Conservation (phyloP, 2,797 vertebrate species). For the Myotis pilosus region DNA sequence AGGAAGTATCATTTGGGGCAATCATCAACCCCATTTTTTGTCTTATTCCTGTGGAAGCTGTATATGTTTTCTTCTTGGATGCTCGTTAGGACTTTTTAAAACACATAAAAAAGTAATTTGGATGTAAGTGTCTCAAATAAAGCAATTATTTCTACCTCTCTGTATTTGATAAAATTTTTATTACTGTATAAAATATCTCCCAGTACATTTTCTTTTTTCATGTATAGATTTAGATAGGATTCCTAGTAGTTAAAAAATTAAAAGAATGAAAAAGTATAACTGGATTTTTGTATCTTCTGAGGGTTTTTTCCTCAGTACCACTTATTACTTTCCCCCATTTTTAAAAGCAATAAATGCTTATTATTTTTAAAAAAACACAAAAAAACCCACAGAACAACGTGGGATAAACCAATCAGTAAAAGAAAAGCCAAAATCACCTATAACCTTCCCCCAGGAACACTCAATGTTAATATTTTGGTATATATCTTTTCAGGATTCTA, state of each 20-base stretch:
- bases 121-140: slow-evolving; percentile 72
- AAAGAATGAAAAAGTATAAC: slow-evolving; percentile 10
- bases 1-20: slow-evolving; percentile 44
- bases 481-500: not conserved
- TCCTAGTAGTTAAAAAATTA: slow-evolving; percentile 49
- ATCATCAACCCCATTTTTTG: slow-evolving; percentile 18
- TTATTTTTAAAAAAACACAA: not conserved
- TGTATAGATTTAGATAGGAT: slow-evolving; percentile 23
- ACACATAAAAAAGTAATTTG: slow-evolving; percentile 58
- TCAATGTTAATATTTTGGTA: not conserved
- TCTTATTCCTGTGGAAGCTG: slow-evolving; percentile 61
- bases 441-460: not conserved
- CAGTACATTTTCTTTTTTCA: slow-evolving; percentile 22
- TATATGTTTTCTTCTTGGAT: slow-evolving; percentile 55
- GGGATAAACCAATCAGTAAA: slow-evolving; percentile 7
- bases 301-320: not conserved
- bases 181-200: slow-evolving; percentile 34
- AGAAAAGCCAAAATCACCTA: not conserved
- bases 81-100: slow-evolving; percentile 55
- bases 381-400: not conserved
- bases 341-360: not conserved
- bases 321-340: not conserved
- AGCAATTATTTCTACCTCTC: slow-evolving; percentile 70
- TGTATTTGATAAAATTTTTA: slow-evolving; percentile 65
- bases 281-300: slow-evolving; percentile 33